phyloP scores from a whole-genome alignment of 1,140 invertebrate species.

The Tetragnatha versicolor region DNA sequence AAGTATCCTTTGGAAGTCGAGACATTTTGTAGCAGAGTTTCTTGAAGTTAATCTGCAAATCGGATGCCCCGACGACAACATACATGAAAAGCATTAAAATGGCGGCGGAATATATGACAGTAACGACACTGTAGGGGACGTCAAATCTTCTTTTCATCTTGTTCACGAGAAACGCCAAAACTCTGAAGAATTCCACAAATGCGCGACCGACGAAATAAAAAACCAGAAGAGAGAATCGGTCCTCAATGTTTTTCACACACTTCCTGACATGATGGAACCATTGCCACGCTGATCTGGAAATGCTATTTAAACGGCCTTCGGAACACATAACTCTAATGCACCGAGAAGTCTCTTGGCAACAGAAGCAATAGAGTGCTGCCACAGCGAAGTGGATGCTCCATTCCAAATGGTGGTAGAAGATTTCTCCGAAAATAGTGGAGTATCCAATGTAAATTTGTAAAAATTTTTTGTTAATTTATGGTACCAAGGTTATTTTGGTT shows the following conservation, averaged over 20 bases:
- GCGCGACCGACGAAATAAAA: background rate
- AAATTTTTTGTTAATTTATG: no score
- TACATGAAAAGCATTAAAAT: background rate
- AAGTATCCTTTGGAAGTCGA: background rate
- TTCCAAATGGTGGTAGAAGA: background rate
- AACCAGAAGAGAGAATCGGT: background rate
- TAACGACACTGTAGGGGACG: background rate
- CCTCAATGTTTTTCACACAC: conserved; percentile 16
- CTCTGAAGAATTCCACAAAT: conserved; percentile 11
- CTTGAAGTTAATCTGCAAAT: background rate
- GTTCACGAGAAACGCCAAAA: background rate
- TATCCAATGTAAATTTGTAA: no score
- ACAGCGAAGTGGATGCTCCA: conserved; percentile 3
- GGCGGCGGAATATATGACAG: background rate
- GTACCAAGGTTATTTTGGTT: no score
- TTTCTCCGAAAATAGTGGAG: background rate
- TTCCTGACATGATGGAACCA: background rate
- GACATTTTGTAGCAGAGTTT: conserved; percentile 1
- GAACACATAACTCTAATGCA: background rate
- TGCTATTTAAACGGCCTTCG: background rate
- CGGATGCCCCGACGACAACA: background rate
- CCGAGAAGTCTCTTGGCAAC: background rate
- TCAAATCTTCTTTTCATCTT: background rate
- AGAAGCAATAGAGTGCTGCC: conserved; percentile 1
- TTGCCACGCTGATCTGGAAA: background rate